Conservation (phyloP, 2,113 vertebrate species). For the Toxostoma redivivum region DNA sequence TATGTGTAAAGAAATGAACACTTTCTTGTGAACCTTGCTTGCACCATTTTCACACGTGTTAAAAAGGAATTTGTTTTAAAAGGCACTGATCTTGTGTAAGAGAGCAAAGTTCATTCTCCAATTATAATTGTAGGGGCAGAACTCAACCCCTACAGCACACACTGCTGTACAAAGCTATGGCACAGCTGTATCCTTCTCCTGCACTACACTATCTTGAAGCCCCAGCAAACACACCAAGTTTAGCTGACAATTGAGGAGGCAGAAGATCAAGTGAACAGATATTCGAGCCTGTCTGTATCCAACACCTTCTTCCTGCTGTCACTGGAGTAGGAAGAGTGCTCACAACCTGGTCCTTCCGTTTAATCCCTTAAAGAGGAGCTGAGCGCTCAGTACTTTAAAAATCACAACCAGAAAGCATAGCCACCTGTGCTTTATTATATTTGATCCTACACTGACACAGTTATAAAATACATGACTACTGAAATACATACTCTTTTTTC, state of each 20-base stretch:
- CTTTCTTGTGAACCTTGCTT: neutral
- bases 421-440: neutral
- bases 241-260: neutral
- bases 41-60: neutral
- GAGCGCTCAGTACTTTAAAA: neutral
- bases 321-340: neutral
- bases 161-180: neutral
- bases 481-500: neutral
- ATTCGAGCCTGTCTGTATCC: neutral
- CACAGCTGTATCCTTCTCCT: neutral
- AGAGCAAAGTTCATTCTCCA: neutral
- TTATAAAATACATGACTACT: neutral
- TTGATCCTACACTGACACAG: neutral
- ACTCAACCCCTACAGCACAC: neutral
- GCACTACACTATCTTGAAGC: neutral
- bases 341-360: neutral
- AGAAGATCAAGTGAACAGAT: neutral
- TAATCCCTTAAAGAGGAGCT: neutral
- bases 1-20: neutral
- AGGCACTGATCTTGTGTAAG: neutral
- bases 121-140: neutral
- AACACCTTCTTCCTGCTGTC: neutral
- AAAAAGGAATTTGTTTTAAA: neutral
- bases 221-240: neutral
- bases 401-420: neutral